Conservation (phyloP, 2,888 invertebrate species). For the Heteromyza rotundicornis region DNA sequence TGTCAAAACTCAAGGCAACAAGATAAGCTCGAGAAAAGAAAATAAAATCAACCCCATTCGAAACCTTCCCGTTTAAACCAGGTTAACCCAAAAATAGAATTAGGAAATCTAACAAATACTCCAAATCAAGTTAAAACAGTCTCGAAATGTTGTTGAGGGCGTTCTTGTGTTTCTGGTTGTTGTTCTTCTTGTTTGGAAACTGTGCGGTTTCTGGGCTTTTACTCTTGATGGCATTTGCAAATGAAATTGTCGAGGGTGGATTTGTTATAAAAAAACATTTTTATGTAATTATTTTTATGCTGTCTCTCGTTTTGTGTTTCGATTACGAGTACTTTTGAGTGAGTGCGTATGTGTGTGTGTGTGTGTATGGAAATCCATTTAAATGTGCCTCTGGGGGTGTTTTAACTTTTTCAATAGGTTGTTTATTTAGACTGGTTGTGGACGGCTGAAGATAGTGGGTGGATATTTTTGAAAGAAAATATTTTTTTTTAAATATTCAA, state of each 20-base stretch:
- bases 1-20: background rate
- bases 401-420: too few relatives aligned
- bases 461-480: background rate
- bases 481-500: too few relatives aligned
- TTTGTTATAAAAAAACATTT: slow-evolving; percentile 8
- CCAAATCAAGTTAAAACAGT: slow-evolving; percentile 55
- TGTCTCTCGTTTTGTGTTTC: slow-evolving; percentile 26
- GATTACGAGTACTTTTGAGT: background rate
- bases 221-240: slow-evolving; percentile 32
- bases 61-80: background rate
- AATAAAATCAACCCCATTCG: slow-evolving; percentile 12
- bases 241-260: slow-evolving; percentile 24
- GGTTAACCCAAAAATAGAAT: slow-evolving; percentile 47
- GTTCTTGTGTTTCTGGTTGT: slow-evolving; percentile 13
- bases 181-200: slow-evolving; percentile 53
- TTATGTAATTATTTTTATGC: slow-evolving; percentile 28
- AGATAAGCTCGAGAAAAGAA: background rate
- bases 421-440: too few relatives aligned
- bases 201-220: slow-evolving; percentile 48
- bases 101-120: slow-evolving; percentile 56
- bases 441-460: background rate
- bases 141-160: slow-evolving; percentile 26
- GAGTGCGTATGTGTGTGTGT: background rate
- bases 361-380: slow-evolving; percentile 11
- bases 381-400: slow-evolving; percentile 15